Conservation (phyloP, 2,113 vertebrate genomes). For the Nerophis lumbriciformis region DNA sequence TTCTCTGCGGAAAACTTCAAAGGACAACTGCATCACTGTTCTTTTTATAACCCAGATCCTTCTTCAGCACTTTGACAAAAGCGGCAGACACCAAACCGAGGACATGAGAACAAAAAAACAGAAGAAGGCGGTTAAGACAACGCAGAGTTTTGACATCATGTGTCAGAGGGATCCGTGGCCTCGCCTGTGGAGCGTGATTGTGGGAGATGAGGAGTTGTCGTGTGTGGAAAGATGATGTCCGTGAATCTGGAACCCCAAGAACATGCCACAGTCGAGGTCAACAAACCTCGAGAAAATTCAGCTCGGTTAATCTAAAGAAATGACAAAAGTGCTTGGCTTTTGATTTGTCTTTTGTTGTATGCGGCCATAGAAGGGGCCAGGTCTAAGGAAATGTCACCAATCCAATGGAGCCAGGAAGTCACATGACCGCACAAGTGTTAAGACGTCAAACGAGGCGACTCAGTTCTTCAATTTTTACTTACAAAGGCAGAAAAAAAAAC, state of each 20-base stretch:
- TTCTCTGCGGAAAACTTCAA: slow-evolving; percentile 56
- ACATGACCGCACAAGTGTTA: no score
- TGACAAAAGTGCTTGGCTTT: no score
- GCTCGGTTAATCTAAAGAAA: no score
- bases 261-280: no score
- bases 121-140: slow-evolving; percentile 21
- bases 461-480: no score
- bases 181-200: slow-evolving; percentile 9
- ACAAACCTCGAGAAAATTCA: no score
- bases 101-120: slow-evolving; percentile 33
- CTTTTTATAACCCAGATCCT: slow-evolving; percentile 59
- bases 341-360: no score
- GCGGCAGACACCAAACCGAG: slow-evolving; percentile 36
- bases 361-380: no score
- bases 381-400: no score
- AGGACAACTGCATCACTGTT: slow-evolving; percentile 40
- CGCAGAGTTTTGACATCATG: slow-evolving; percentile 26
- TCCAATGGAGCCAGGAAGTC: no score
- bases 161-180: slow-evolving; percentile 35
- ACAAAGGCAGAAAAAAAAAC: no score
- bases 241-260: background rate
- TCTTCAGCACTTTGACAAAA: slow-evolving; percentile 53
- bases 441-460: no score
- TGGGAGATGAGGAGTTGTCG: slow-evolving; percentile 14
- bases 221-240: slow-evolving; percentile 10